phyloP scores from a whole-genome alignment of 2,113 vertebrate species.

The Ahaetulla prasina region DNA sequence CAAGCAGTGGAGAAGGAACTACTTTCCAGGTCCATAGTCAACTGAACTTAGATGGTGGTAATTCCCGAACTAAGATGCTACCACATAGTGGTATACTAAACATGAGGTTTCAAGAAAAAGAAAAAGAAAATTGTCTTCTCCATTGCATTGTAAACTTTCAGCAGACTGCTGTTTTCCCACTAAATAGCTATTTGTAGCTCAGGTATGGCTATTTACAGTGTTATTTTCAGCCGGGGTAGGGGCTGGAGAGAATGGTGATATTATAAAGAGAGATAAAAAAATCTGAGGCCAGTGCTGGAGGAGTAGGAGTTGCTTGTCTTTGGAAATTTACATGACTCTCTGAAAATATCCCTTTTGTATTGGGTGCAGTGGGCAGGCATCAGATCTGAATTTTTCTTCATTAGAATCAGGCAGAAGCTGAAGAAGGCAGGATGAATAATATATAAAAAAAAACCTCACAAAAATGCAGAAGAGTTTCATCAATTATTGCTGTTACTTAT shows the following conservation, averaged over 20 bases:
- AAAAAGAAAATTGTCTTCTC: background rate
- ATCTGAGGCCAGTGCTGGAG: background rate
- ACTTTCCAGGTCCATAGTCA: background rate
- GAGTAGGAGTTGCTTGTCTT: slow-evolving; percentile 18
- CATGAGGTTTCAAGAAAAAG: background rate
- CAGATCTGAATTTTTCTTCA: background rate
- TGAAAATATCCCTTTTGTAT: slow-evolving; percentile 15
- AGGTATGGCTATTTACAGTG: background rate
- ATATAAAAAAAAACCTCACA: background rate
- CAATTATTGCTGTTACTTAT: background rate
- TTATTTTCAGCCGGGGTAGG: slow-evolving; percentile 1
- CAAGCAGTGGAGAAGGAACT: no score
- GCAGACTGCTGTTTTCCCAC: background rate
- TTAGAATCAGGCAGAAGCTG: background rate
- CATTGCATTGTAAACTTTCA: background rate
- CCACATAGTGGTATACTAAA: background rate
- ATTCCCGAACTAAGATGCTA: background rate
- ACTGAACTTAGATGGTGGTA: background rate
- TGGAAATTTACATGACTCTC: background rate
- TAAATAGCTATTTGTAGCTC: background rate
- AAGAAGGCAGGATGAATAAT: background rate
- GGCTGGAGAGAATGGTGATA: background rate
- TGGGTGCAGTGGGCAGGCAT: slow-evolving; percentile 3
- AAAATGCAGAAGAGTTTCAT: background rate
- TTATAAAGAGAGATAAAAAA: background rate